phyloP scores from a whole-genome alignment of 2,797 vertebrate species.

The Diplodus sargus region DNA sequence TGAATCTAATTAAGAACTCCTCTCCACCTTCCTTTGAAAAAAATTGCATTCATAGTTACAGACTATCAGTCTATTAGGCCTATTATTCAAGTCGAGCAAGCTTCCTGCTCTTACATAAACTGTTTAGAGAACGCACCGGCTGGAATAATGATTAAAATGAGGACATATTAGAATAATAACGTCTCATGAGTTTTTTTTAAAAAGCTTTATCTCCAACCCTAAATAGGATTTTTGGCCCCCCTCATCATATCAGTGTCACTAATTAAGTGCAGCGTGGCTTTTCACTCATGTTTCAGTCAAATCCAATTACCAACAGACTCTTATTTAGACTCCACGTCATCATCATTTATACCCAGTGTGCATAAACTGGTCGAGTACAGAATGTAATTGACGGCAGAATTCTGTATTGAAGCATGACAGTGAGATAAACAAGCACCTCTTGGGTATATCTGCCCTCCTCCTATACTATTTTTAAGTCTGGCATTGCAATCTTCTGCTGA shows the following conservation, averaged over 20 bases:
- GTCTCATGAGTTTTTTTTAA: constrained; percentile 59
- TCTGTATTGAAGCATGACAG: constrained; percentile 25
- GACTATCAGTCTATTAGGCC: constrained; percentile 39
- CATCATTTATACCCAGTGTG: constrained; percentile 35
- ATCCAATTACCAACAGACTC: constrained; percentile 63
- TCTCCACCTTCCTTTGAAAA: constrained; percentile 15
- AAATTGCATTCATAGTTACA: constrained; percentile 24
- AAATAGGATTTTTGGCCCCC: constrained; percentile 65
- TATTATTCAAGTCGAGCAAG: constrained; percentile 40
- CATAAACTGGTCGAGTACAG: background rate
- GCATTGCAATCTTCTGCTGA: constrained; percentile 31
- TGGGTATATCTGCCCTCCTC: constrained; percentile 19
- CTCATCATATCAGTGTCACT: constrained; percentile 60
- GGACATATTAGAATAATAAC: constrained; percentile 65
- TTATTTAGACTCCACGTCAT: constrained; percentile 45
- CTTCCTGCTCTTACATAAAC: constrained; percentile 53
- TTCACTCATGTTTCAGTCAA: constrained; percentile 63
- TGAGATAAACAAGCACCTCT: constrained; percentile 42
- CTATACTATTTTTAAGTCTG: background rate
- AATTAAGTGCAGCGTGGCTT: constrained; percentile 62
- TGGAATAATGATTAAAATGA: constrained; percentile 62
- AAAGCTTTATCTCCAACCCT: constrained; percentile 61
- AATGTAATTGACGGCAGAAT: constrained; percentile 48
- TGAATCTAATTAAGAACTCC: constrained; percentile 51
- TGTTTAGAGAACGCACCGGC: constrained; percentile 29